These are phyloP conservation scores for Taeniopygia guttata DNA, from an alignment of 2,797 vertebrate species.

Conservation along the genomic window DNA sequence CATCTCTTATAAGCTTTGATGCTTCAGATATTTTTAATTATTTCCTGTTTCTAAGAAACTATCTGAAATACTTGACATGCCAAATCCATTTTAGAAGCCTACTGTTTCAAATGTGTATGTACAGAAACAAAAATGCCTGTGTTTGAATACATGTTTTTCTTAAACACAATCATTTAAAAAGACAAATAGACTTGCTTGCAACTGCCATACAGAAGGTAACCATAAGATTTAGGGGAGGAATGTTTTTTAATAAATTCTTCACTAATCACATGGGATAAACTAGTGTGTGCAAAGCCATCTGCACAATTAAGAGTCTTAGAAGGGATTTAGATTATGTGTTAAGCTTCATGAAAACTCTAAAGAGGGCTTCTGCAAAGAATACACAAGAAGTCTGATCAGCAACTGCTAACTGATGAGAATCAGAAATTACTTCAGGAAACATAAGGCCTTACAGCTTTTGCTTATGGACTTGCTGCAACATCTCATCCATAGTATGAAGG, in stretches of 20 bases:
- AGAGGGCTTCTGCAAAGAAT: not conserved
- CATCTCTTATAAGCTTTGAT: not conserved
- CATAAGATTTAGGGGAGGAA: not conserved
- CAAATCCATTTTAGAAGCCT: not conserved
- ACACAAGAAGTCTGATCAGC: not conserved
- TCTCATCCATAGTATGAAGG: not conserved
- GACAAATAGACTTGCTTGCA: not conserved
- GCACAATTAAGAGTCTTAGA: constrained; percentile 36
- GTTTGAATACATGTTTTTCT: not conserved
- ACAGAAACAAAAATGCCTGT: not conserved
- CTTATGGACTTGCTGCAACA: not conserved
- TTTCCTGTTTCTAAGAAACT: not conserved
- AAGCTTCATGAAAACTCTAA: constrained; percentile 10
- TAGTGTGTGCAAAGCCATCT: constrained; percentile 26
- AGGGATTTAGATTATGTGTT: constrained; percentile 37
- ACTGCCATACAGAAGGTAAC: not conserved
- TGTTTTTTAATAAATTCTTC: constrained; percentile 2
- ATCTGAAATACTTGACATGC: not conserved
- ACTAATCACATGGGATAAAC: constrained; percentile 2
- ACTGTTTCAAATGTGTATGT: not conserved
- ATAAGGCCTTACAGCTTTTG: not conserved
- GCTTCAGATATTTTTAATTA: not conserved
- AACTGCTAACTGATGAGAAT: not conserved
- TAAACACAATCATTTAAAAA: not conserved
- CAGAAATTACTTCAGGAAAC: not conserved